Conservation (phyloP, 1,140 invertebrate species). For the Bombus polaris region DNA sequence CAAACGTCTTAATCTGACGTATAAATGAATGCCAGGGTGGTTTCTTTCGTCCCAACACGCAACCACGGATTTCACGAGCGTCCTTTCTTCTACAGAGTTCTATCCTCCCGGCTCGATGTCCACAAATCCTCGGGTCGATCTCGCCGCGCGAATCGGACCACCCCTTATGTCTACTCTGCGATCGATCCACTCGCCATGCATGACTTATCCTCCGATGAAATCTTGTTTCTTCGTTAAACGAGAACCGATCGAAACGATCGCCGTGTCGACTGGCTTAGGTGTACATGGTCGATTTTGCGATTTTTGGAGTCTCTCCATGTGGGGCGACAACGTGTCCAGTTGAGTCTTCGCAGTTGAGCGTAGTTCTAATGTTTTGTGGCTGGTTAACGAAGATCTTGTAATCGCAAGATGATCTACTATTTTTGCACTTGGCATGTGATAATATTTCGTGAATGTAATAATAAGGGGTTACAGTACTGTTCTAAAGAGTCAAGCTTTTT, state of each 20-base stretch:
- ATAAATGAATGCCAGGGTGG: constrained; percentile 46
- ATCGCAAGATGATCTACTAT: neutral
- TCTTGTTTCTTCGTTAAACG: constrained; percentile 37
- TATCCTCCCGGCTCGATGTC: constrained; percentile 8
- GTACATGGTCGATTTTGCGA: neutral
- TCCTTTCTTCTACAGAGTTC: neutral
- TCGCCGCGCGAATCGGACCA: constrained; percentile 38
- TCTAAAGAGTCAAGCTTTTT: too few species aligned
- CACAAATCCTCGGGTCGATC: constrained; percentile 52
- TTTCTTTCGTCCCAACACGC: constrained; percentile 23
- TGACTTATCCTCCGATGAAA: constrained; percentile 2
- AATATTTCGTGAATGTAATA: too few species aligned
- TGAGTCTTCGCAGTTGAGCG: neutral
- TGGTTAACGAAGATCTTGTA: neutral
- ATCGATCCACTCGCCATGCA: constrained; percentile 22
- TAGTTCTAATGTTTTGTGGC: neutral
- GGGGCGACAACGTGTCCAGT: neutral
- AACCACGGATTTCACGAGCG: constrained; percentile 45
- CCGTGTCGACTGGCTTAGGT: neutral
- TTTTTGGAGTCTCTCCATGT: neutral
- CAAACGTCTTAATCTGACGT: constrained; percentile 70
- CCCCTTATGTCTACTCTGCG: constrained; percentile 22
- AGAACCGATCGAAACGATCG: neutral
- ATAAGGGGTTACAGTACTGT: too few species aligned
- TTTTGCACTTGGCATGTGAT: neutral